These are phyloP conservation scores for Montipora capricornis DNA, from an alignment of 64 coral and sea anemone genomes.

Conservation along the genomic window DNA sequence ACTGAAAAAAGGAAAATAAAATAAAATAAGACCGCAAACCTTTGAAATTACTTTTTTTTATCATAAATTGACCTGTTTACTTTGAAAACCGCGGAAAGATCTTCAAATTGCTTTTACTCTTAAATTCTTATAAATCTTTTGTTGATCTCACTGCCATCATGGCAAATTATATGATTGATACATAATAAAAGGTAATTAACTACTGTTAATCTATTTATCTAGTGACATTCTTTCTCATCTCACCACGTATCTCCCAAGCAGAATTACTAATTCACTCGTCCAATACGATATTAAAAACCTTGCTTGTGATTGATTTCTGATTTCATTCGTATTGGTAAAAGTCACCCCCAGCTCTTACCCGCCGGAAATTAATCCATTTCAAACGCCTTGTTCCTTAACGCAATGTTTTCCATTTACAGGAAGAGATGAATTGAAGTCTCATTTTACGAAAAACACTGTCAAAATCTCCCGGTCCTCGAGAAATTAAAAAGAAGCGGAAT, in stretches of 20 bases:
- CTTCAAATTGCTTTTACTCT: constrained; percentile 22
- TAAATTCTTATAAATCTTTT: constrained; percentile 55
- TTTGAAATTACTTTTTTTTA: constrained; percentile 12
- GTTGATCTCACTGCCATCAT: constrained; percentile 43
- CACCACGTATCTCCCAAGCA: constrained; percentile 23
- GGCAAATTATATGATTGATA: constrained; percentile 57
- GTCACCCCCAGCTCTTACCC: constrained; percentile 37
- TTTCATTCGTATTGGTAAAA: constrained; percentile 56
- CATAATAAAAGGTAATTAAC: constrained; percentile 55
- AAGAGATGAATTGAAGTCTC: constrained; percentile 42
- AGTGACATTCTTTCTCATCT: constrained; percentile 44
- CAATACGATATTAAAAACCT: constrained; percentile 43
- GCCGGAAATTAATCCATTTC: constrained; percentile 67
- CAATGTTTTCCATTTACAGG: constrained; percentile 35
- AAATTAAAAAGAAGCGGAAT: constrained; percentile 7
- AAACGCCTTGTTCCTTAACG: neutral
- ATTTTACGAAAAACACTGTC: constrained; percentile 29
- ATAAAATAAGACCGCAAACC: neutral
- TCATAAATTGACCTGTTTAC: constrained; percentile 33
- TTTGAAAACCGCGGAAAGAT: constrained; percentile 37
- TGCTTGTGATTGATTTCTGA: constrained; percentile 46
- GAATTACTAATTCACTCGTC: constrained; percentile 30
- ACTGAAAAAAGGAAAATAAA: neutral
- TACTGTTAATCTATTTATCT: constrained; percentile 69
- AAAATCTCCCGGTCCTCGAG: constrained; percentile 34